Conservation (phyloP, 1,140 invertebrate species). For the Marisa cornuarietis region DNA sequence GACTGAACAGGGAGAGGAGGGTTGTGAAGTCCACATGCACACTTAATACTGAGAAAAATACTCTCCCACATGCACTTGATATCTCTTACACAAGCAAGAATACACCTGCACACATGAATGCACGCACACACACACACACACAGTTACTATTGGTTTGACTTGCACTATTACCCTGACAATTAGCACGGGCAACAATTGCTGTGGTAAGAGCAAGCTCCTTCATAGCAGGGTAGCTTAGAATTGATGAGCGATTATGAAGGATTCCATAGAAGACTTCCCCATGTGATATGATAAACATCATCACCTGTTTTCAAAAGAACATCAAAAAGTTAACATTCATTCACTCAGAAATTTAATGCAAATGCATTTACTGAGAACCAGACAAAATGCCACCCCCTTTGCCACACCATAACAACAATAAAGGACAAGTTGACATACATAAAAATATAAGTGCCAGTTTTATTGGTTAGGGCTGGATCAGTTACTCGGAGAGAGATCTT, state of each 20-base stretch:
- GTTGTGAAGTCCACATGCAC: no score
- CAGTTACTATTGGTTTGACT: slow-evolving; percentile 1
- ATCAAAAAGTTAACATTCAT: no score
- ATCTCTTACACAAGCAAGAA: background rate
- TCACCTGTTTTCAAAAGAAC: slow-evolving; percentile 65
- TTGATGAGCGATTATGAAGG: slow-evolving; percentile 76
- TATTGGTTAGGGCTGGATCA: no score
- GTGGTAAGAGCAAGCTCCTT: slow-evolving; percentile 79
- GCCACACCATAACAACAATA: no score
- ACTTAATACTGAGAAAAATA: background rate
- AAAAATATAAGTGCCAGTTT: no score
- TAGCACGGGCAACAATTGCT: slow-evolving; percentile 81
- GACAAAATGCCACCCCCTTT: no score
- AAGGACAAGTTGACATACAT: no score
- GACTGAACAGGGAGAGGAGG: no score
- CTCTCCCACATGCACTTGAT: background rate
- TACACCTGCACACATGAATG: background rate
- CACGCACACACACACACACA: background rate
- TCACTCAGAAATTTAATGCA: no score
- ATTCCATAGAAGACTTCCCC: slow-evolving; percentile 82
- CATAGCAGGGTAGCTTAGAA: slow-evolving; percentile 71
- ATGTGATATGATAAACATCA: slow-evolving; percentile 82
- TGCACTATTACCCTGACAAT: slow-evolving; percentile 70
- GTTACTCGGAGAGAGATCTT: no score
- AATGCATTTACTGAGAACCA: no score